Base-by-base conservation (phyloP, 2,797 vertebrate genomes). In the Ciconia nigra region DNA sequence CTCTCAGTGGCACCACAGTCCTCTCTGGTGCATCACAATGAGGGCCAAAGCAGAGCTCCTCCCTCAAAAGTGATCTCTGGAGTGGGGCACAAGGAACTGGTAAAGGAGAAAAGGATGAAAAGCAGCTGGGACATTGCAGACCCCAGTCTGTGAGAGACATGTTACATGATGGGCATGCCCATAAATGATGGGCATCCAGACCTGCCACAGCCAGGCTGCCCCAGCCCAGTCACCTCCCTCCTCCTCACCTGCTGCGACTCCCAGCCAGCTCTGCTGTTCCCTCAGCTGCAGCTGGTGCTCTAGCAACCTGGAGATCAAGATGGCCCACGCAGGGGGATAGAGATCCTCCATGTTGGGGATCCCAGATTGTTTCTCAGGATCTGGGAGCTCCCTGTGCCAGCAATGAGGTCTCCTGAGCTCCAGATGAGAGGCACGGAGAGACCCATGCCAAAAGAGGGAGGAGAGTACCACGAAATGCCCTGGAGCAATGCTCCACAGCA, bases 401-500 rank as follows among this genome's bases (percentile, higher is more conserved):
- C 35, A 74, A 9, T 1, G 3, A 70, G n/a, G 4, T 63, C 57
- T 85, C 54, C 58, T 21, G 18, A 57, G 18, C 15, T 65, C 44
- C 72, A 63, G 15, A 31, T 42, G 41, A 62, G 17, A 57, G 6
- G 16, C 62, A 35, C 2, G 5, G 61, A 76, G 41, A 55, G 19
- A 58, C 1, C 13, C 13, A 12, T 29, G 47, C 10, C 57, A 15
- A 20, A 51, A 67, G 51, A 85, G 31, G 24, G 15, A 71, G 70
- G 33, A 63, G 28, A 70, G 8, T 46, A 35, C 42, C 16, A 8
- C 1, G 3, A 52, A 61, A 35, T 33, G 31, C 9, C 65, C 49
- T 49, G 73, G 33, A 51, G 19, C 62, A 0, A 0, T 31, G 31
- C 2, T 69, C 62, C 39, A 35, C 22, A n/a, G 11, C 26, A 28